Percentiles rank a stretch among this genome's conserved stretches.
phyloP scores from a whole-genome alignment of 2,113 vertebrate genomes.

The Trogon melanurus region DNA sequence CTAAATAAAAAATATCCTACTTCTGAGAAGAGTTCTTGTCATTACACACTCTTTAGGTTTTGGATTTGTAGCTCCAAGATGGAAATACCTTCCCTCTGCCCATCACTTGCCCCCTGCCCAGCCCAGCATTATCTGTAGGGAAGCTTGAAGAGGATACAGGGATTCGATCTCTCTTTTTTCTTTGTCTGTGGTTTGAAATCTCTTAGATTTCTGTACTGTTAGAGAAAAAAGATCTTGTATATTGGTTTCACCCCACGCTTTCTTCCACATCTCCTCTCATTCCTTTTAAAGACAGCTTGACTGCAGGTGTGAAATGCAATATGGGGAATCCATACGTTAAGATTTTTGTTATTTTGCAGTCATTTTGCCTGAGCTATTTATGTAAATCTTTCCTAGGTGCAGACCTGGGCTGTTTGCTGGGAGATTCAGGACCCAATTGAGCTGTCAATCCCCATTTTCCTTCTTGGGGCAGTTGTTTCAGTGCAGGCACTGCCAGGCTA shows the following conservation, averaged over 20 bases:
- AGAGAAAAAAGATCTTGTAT: not conserved
- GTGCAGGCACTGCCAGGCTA: not conserved
- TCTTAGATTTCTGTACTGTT: not conserved
- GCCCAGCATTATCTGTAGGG: not conserved
- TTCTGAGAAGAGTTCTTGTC: not conserved
- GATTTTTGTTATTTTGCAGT: not conserved
- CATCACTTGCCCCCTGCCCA: not conserved
- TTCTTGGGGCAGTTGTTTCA: not conserved
- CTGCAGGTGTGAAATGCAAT: slow-evolving; percentile 6
- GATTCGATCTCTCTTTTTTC: not conserved
- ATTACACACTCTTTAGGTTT: not conserved
- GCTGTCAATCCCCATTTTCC: not conserved
- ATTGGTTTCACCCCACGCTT: not conserved
- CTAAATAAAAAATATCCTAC: not conserved
- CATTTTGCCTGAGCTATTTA: slow-evolving; percentile 20
- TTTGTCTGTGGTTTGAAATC: not conserved
- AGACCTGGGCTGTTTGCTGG: not conserved
- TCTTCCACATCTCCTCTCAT: not conserved
- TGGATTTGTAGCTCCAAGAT: not conserved
- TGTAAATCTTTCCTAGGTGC: not conserved
- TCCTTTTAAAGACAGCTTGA: slow-evolving; percentile 10
- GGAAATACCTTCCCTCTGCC: not conserved
- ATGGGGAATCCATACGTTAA: not conserved
- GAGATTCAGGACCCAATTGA: not conserved
- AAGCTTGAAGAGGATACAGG: not conserved